A percentile compares a stretch with the other conserved stretches of the same genome.
These are phyloP conservation scores for Lethenteron reissneri DNA, from an alignment of 2,113 vertebrate genomes.

Conservation along the genomic window DNA sequence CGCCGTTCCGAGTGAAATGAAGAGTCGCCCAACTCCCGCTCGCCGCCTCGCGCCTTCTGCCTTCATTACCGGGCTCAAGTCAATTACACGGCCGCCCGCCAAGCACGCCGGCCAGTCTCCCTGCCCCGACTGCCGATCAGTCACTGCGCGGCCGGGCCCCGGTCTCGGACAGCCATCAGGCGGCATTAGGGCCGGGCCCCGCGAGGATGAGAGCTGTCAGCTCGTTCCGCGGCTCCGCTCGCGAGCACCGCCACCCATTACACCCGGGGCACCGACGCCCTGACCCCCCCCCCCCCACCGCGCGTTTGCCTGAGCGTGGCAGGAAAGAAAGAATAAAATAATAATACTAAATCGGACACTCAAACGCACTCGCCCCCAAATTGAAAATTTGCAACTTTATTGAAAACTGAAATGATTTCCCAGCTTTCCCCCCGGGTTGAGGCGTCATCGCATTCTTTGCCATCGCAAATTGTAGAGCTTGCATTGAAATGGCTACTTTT, in stretches of 20 bases:
- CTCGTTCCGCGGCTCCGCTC: constrained; percentile 5
- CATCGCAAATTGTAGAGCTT: no score
- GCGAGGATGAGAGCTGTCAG: constrained; percentile 3
- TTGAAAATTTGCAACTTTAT: constrained; percentile 7
- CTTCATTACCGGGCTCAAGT: no score
- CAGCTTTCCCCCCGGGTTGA: constrained; percentile 2
- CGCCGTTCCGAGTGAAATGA: no score
- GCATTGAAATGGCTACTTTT: no score
- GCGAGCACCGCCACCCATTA: background rate
- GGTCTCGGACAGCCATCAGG: constrained; percentile 4
- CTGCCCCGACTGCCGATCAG: no score
- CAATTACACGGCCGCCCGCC: no score
- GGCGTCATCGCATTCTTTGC: background rate
- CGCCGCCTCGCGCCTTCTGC: no score
- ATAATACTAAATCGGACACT: no score
- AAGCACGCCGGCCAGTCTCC: no score
- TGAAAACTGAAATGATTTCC: constrained; percentile 6
- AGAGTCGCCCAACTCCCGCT: no score
- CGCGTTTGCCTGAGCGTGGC: no score
- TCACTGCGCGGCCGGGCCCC: background rate
- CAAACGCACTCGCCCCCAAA: background rate
- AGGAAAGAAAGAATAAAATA: no score
- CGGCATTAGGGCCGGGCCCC: constrained; percentile 4
- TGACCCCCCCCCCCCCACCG: background rate
- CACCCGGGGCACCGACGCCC: background rate